These are phyloP conservation scores for Xenus cinereus DNA, from an alignment of 2,113 vertebrate genomes.

Conservation along the genomic window DNA sequence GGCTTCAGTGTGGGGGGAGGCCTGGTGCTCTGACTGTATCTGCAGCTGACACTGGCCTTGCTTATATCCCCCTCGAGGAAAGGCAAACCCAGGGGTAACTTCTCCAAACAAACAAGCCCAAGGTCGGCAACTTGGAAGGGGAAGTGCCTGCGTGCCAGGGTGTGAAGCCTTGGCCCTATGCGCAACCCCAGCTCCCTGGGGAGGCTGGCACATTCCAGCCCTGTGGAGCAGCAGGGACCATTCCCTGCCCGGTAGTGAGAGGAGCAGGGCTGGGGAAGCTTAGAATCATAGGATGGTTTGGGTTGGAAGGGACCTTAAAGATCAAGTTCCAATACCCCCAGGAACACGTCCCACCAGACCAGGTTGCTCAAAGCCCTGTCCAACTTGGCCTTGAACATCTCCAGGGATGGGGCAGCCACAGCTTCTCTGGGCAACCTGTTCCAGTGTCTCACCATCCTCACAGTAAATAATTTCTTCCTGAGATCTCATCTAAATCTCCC, in stretches of 20 bases:
- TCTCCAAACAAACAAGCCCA: background rate
- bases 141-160: background rate
- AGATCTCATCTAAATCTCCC: no score
- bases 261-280: background rate
- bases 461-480: no score
- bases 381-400: no score
- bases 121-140: rapidly evolving
- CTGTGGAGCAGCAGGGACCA: background rate
- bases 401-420: no score
- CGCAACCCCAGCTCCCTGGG: background rate
- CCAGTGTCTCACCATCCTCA: no score
- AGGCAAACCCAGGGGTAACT: background rate
- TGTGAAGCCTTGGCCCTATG: background rate
- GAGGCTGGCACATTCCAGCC: background rate
- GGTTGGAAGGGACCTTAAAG: no score
- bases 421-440: no score
- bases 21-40: background rate
- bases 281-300: background rate
- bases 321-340: no score
- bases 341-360: no score
- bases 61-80: background rate
- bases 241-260: background rate
- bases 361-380: no score
- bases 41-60: background rate
- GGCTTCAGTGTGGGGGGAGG: background rate